These are phyloP conservation scores for Macrobrachium nipponense DNA, from an alignment of 1,140 invertebrate species.

Conservation along the genomic window DNA sequence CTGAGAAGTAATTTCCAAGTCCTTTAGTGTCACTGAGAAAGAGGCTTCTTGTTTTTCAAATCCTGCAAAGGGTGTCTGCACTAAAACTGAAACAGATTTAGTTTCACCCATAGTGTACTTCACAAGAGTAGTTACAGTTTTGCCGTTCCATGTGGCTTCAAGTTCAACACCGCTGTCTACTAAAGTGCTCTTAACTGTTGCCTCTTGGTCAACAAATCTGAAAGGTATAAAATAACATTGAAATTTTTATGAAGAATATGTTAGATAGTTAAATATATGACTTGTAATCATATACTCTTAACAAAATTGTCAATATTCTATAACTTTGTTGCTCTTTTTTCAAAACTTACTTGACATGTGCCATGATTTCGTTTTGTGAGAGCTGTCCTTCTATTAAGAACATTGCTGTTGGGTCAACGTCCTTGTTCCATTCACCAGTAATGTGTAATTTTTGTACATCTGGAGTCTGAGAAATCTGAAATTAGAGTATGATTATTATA, in stretches of 20 bases:
- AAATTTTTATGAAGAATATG: no score
- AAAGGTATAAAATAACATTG: not conserved
- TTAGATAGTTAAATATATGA: no score
- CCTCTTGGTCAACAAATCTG: not conserved
- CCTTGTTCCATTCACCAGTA: conserved; percentile 17
- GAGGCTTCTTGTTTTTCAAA: conserved; percentile 17
- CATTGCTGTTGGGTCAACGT: not conserved
- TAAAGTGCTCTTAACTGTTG: not conserved
- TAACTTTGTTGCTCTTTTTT: not conserved
- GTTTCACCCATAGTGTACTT: not conserved
- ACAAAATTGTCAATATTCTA: not conserved
- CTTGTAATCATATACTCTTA: no score
- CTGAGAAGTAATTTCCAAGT: not conserved
- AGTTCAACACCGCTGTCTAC: not conserved
- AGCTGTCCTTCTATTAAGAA: conserved; percentile 2
- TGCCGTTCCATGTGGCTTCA: not conserved
- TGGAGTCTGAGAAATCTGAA: not conserved
- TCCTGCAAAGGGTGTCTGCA: conserved; percentile 3
- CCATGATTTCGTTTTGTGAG: not conserved
- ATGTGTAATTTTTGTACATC: not conserved
- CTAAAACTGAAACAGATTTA: not conserved
- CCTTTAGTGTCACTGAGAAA: not conserved
- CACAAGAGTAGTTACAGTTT: not conserved
- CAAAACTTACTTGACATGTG: not conserved
- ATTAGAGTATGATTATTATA: not conserved